Evolutionary conservation across 2,113 vertebrate species (phyloP).

Genomic region (Clupea harengus): DNA sequence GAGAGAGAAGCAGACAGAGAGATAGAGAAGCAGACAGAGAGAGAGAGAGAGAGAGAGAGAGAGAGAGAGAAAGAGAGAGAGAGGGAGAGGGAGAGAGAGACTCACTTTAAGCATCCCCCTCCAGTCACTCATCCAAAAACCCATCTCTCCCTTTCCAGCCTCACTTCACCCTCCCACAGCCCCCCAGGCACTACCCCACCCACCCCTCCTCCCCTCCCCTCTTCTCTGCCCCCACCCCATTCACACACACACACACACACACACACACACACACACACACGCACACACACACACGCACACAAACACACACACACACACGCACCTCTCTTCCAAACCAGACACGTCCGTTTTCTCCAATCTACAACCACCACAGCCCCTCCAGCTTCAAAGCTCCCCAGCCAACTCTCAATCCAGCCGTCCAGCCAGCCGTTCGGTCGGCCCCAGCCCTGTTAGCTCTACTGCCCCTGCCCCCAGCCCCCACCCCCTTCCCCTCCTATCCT

Average conservation of each 20-base stretch:
- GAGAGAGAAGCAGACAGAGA: neutral
- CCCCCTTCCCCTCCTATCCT: neutral
- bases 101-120: neutral
- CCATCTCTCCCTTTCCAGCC: neutral
- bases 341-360: neutral
- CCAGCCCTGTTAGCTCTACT: slow-evolving; percentile 6
- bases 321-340: slow-evolving; percentile 22
- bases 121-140: slow-evolving; percentile 10
- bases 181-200: neutral
- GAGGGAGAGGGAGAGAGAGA: neutral
- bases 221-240: neutral
- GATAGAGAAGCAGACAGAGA: neutral
- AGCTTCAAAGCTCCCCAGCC: neutral
- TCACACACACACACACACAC: slow-evolving; percentile 22
- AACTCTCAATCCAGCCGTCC: neutral
- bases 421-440: neutral
- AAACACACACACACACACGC: slow-evolving; percentile 41
- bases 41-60: neutral
- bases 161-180: neutral
- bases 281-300: slow-evolving; percentile 27
- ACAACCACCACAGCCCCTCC: neutral
- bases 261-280: slow-evolving; percentile 20
- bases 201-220: neutral
- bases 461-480: no score
- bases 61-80: neutral